Evolutionary conservation across 2,888 invertebrate genomes (phyloP).

Genomic region (Caenorhabditis sp.): DNA sequence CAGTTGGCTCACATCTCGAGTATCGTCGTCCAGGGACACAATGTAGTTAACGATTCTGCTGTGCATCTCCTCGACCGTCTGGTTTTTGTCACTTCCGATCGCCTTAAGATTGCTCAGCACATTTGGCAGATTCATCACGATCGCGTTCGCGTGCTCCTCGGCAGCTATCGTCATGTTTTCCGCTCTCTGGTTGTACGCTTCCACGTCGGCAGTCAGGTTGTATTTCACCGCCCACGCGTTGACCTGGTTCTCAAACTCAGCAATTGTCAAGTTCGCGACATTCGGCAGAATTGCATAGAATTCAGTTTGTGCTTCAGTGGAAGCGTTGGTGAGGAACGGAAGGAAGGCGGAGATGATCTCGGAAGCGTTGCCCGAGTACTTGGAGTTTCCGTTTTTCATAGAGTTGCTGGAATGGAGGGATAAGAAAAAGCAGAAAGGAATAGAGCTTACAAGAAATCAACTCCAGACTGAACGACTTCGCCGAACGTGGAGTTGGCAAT

Average conservation of each 20-base stretch:
- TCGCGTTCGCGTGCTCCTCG: slow-evolving; percentile 25
- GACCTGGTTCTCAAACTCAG: slow-evolving; percentile 27
- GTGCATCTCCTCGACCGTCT: slow-evolving; percentile 39
- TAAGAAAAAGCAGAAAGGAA: not conserved
- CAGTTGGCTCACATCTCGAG: slow-evolving; percentile 18
- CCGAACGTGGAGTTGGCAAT: slow-evolving; percentile 38
- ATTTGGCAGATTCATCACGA: slow-evolving; percentile 42
- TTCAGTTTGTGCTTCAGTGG: slow-evolving; percentile 34
- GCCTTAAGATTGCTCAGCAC: slow-evolving; percentile 49
- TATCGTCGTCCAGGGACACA: slow-evolving; percentile 35
- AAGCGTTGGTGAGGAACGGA: slow-evolving; percentile 53
- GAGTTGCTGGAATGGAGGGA: slow-evolving; percentile 3
- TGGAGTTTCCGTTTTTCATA: slow-evolving; percentile 20
- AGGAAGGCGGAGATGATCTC: slow-evolving; percentile 16
- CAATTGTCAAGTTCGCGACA: slow-evolving; percentile 29
- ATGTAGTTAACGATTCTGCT: slow-evolving; percentile 24
- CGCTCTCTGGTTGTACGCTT: slow-evolving; percentile 32
- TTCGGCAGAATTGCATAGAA: slow-evolving; percentile 31
- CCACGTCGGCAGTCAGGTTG: slow-evolving; percentile 32
- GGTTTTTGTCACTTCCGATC: slow-evolving; percentile 37
- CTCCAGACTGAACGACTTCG: slow-evolving; percentile 32
- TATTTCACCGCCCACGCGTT: slow-evolving; percentile 41
- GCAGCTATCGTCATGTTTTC: slow-evolving; percentile 17
- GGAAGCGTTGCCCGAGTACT: slow-evolving; percentile 19
- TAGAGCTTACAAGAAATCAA: slow-evolving; percentile 25